Evolutionary conservation across 2,888 invertebrate genomes (phyloP).

Genomic region (Drosophila percnosoma): DNA sequence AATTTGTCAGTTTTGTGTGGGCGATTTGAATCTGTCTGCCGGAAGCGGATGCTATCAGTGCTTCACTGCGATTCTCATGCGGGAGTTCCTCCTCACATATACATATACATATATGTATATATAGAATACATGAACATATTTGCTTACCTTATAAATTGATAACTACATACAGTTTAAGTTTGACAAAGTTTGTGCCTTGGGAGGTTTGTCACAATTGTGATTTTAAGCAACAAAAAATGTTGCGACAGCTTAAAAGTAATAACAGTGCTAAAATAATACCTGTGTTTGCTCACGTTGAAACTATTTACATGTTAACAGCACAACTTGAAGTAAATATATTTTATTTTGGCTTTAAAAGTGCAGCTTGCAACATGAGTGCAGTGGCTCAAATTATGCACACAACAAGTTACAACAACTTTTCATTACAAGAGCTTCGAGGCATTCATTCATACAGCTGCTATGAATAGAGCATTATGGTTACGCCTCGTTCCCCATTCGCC

Average conservation of each 20-base stretch:
- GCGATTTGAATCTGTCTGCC: conserved; percentile 8
- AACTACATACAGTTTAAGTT: background rate
- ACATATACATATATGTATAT: conserved; percentile 2
- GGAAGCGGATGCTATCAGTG: conserved; percentile 55
- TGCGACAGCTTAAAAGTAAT: background rate
- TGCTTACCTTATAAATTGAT: conserved; percentile 10
- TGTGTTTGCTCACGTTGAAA: background rate
- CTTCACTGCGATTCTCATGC: conserved; percentile 37
- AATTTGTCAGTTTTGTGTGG: conserved; percentile 44
- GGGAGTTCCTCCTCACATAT: background rate
- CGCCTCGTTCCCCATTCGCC: background rate
- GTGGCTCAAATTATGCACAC: conserved; percentile 41
- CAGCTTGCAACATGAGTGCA: conserved; percentile 38
- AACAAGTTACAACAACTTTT: conserved; percentile 67
- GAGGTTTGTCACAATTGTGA: background rate
- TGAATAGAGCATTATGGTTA: conserved; percentile 24
- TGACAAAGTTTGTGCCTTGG: background rate
- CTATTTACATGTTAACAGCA: background rate
- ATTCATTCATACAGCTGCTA: conserved; percentile 41
- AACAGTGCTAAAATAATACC: background rate
- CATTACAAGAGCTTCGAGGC: conserved; percentile 55
- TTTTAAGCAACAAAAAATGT: background rate
- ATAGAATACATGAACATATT: background rate
- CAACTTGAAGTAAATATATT: background rate
- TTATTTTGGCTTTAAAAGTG: conserved; percentile 32